Evolutionary conservation across 2,797 vertebrate genomes (phyloP), one percentile per base, ranked within the genome.

Genomic region (Austrolebias charrua): DNA sequence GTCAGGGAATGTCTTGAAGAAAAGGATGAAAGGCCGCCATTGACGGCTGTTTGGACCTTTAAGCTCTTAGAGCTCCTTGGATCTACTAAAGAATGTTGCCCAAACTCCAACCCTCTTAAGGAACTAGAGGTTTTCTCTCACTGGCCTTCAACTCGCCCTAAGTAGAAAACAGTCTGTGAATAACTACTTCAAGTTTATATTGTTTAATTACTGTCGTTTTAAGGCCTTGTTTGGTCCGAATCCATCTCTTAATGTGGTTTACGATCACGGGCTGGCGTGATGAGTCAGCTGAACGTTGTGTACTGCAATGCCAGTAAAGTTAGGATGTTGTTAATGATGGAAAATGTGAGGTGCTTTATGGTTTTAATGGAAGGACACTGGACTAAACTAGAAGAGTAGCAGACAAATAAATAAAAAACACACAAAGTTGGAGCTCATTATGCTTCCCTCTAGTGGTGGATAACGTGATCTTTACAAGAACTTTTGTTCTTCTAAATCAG

Each of bases 41-140:
- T 83, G 69, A 84, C 78, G 53, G 43, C 71, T 77, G 77, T 88
- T 88, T 80, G 73, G 62, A 59, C 72, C 63, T 83, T 80, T 82
- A 85, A 88, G 82, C 82, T 85, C 66, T 57, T 63, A 59, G 84
- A 85, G 76, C 74, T 84, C 13, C 56, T 74, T 40, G 85, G 85
- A 91, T 87, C 86, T 88, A 83, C 68, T 63, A 63, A 82, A 79
- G 84, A 90, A 91, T 90, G 80, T 55, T 64, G 71, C 88, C 77
- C 81, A 86, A 89, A 89, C 85, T 86, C 81, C 85, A 86, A 88
- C 80, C 82, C 83, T 81, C 81, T 78, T 86, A 84, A 87, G 71
- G 77, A 84, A 77, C 76, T 76, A 79, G 79, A 86, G 83, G 82
- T 76, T 70, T 71, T 86, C 77, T 81, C 73, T 73, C 73, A 56